Conservation (phyloP, 2,888 invertebrate species). For the Teleiodes luculella region DNA sequence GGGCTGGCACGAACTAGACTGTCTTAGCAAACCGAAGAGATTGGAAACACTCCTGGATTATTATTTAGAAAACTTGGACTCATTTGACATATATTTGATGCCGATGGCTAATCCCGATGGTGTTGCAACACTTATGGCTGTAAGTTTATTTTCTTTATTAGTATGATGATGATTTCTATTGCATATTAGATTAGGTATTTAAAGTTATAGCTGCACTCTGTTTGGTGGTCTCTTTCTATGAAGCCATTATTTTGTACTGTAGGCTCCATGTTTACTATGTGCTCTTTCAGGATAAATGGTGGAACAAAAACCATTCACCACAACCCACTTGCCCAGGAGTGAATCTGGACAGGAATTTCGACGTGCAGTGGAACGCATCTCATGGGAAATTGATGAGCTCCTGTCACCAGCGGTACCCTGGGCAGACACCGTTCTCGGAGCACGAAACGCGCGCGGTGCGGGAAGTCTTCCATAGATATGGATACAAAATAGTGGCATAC, state of each 20-base stretch:
- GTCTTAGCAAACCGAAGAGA: not conserved
- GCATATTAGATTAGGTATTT: too few species aligned
- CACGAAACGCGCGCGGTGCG: slow-evolving; percentile 51
- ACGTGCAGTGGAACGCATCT: slow-evolving; percentile 50
- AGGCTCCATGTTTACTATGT: not conserved
- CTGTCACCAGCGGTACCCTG: slow-evolving; percentile 57
- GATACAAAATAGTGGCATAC: slow-evolving; percentile 58
- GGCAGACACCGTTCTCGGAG: slow-evolving; percentile 54
- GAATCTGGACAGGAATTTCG: slow-evolving; percentile 60
- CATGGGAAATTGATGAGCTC: slow-evolving; percentile 29
- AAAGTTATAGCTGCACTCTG: too few species aligned
- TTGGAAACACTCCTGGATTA: not conserved
- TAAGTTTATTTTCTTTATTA: too few species aligned
- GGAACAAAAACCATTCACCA: slow-evolving; percentile 53
- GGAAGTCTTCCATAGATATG: slow-evolving; percentile 50
- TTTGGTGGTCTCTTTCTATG: too few species aligned
- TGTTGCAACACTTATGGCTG: not conserved
- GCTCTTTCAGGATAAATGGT: slow-evolving; percentile 11
- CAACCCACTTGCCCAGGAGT: slow-evolving; percentile 56
- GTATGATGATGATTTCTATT: too few species aligned
- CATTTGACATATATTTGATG: slow-evolving; percentile 22
- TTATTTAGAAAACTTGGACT: slow-evolving; percentile 18
- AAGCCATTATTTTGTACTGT: not conserved
- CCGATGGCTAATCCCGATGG: slow-evolving; percentile 27
- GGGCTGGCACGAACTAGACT: slow-evolving; percentile 7